Percentiles rank a stretch among this genome's conserved stretches.
These are phyloP conservation scores for Peromyscus melanophrys DNA, from an alignment of 2,797 vertebrate genomes.

Conservation along the genomic window DNA sequence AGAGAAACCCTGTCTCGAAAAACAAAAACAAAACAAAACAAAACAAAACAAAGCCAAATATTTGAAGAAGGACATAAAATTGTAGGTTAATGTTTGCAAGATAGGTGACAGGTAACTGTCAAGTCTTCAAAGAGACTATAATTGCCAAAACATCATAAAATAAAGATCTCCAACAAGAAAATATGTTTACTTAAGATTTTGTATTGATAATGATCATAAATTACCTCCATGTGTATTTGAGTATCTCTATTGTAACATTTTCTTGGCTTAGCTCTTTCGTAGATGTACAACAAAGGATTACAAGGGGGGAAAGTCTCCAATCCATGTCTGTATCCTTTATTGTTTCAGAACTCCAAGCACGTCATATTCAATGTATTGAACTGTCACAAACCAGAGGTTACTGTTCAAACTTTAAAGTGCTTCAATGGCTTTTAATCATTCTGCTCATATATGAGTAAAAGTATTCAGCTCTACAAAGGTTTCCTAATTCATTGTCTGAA, in stretches of 20 bases:
- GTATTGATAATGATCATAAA: neutral
- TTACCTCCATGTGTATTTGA: neutral
- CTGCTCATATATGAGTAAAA: constrained; percentile 15
- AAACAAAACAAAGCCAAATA: neutral
- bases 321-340: neutral
- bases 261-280: neutral
- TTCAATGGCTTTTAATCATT: neutral
- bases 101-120: neutral
- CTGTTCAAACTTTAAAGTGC: neutral
- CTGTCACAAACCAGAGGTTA: neutral
- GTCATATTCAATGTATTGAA: neutral
- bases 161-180: neutral
- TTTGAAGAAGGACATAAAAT: neutral
- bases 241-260: neutral
- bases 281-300: neutral
- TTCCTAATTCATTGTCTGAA: neutral
- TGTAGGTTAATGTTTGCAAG: neutral
- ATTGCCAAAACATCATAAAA: constrained; percentile 16
- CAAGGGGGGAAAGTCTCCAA: neutral
- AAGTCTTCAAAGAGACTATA: neutral
- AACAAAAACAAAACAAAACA: no score
- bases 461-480: neutral
- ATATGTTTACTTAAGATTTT: neutral
- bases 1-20: no score
- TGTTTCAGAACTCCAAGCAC: neutral